Evolutionary conservation across 1,140 invertebrate species (phyloP).

Genomic region (Halyomorpha halys): DNA sequence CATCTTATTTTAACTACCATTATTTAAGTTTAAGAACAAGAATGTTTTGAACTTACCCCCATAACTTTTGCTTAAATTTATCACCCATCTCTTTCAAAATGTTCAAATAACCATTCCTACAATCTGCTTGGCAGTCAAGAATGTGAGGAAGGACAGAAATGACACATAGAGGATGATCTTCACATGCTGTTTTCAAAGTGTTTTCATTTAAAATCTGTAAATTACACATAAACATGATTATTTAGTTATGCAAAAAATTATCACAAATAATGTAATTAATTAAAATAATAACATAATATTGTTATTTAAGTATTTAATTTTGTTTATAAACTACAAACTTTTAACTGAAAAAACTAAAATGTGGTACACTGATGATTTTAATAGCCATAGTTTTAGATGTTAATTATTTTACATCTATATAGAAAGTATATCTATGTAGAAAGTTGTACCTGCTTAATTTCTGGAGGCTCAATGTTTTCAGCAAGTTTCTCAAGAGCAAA

Average conservation of each 20-base stretch:
- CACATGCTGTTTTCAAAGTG: constrained; percentile 62
- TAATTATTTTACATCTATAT: no score
- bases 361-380: no score
- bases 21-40: background rate
- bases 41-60: constrained; percentile 60
- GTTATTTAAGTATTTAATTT: no score
- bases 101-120: constrained; percentile 80
- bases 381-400: no score
- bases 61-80: constrained; percentile 90
- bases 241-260: background rate
- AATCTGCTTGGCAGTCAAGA: constrained; percentile 90
- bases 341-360: no score
- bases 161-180: constrained; percentile 81
- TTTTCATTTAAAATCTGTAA: constrained; percentile 47
- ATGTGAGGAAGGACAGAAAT: constrained; percentile 92
- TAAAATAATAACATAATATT: no score
- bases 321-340: no score
- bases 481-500: constrained; percentile 80
- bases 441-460: constrained; percentile 59
- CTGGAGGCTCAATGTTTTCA: constrained; percentile 80
- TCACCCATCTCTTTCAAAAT: constrained; percentile 68
- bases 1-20: no score
- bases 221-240: background rate
- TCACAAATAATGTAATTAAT: no score
- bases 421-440: no score